Evolutionary conservation across 1,140 invertebrate species (phyloP), one percentile per base, ranked within the genome.

Genomic region (Amyelois transitella): DNA sequence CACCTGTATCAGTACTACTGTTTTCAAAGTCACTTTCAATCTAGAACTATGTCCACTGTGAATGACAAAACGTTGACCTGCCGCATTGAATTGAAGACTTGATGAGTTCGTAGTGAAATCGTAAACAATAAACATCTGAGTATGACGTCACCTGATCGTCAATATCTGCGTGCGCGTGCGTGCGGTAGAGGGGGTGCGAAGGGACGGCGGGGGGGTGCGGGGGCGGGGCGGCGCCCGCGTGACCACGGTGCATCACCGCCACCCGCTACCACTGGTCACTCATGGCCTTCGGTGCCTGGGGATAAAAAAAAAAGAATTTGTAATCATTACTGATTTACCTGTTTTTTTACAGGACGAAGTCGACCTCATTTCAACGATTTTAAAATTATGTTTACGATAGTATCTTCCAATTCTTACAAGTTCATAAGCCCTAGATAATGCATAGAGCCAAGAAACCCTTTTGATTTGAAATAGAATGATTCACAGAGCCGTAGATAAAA

Each of bases 231-330:
- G 76, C 79, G 81, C 84, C 82, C 77, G 75, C 79, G 64, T 72
- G 74, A 28, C 69, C 77, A 70, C 84, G 84, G 79, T 87, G 84
- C 84, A 87, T 87, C 76, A 84, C 84, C 77, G 68, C 76, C 79
- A 58, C 63, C 77, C 77, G 74, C 78, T 82, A 86, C 71, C 77
- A 77, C 73, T 63, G 63, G 25, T 77, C 78, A 81, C 77, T 77
- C 78, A 80, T 75, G 67, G 64, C 70, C 51, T 48, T 53, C 57
- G 55, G 64, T 61, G 58, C 44, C 59, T 65, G 50, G 32, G 32
- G 7, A 21, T 20, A 50, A 51, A 47, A 50, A 20, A 22, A 17
- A 57, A 51, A 56, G 28, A 50, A 20, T 19, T n/a, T 43, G 53
- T 50, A 51, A 56, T 14, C 20, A 20, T n/a, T n/a, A n/a, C n/a